A percentile compares a stretch with the other conserved stretches of the same genome.
Conservation (phyloP, 2,113 vertebrate genomes). For the Rhipidura dahli region DNA sequence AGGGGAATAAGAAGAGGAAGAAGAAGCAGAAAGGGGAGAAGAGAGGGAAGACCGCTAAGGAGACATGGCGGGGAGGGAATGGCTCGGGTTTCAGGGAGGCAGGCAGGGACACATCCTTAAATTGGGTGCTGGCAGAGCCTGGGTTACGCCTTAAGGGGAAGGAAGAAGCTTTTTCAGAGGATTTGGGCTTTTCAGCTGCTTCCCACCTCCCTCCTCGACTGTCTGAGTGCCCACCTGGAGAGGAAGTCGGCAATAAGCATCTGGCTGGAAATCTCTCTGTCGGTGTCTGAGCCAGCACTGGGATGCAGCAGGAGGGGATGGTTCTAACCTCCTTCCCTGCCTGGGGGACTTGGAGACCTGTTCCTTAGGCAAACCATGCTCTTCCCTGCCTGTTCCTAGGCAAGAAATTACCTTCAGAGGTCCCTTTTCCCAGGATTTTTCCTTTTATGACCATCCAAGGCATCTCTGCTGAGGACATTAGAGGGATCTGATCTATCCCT, state of each 20-base stretch:
- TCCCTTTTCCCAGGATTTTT: not conserved
- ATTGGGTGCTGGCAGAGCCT: not conserved
- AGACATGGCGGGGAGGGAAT: constrained; percentile 7
- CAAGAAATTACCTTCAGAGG: not conserved
- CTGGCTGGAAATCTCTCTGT: not conserved
- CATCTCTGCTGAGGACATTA: not conserved
- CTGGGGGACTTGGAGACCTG: not conserved
- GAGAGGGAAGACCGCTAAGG: not conserved
- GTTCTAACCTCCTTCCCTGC: not conserved
- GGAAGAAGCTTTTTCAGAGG: not conserved
- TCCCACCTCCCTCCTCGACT: not conserved
- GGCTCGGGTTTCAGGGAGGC: constrained; percentile 61
- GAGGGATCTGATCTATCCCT: fast-evolving
- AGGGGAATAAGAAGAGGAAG: not conserved
- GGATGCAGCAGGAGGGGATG: not conserved
- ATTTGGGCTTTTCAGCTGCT: constrained; percentile 10
- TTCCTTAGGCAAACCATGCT: not conserved
- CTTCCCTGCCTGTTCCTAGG: not conserved
- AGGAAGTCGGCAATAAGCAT: not conserved
- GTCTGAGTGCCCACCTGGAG: not conserved
- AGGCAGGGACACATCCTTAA: constrained; percentile 1
- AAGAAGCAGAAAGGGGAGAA: not conserved
- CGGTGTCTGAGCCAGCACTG: not conserved
- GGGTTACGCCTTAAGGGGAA: not conserved
- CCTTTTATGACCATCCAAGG: not conserved